phyloP scores from a whole-genome alignment of 2,797 vertebrate genomes.

The Oreochromis mossambicus region DNA sequence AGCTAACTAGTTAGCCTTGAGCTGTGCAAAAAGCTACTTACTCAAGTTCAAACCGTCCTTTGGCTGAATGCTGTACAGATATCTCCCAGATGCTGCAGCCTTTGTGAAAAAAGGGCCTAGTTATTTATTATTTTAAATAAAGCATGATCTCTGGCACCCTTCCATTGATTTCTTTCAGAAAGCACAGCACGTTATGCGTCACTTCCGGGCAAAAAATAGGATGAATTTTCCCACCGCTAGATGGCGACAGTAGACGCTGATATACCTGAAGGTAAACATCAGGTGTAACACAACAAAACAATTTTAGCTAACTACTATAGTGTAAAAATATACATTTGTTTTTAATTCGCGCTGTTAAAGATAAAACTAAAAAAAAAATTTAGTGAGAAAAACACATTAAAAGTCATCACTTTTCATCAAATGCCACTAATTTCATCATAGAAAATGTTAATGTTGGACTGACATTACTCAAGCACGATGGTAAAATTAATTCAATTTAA shows the following conservation, averaged over 20 bases:
- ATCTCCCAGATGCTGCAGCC: rapidly evolving
- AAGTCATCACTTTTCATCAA: neutral
- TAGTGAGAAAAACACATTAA: neutral
- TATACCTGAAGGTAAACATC: neutral
- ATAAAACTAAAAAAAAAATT: neutral
- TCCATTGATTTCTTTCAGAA: neutral
- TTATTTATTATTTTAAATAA: neutral
- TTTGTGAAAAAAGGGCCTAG: rapidly evolving
- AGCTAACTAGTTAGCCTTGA: conserved; percentile 1
- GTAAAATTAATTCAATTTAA: neutral
- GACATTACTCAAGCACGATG: neutral
- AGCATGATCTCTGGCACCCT: neutral
- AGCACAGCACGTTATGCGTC: conserved; percentile 7
- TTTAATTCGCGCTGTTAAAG: neutral
- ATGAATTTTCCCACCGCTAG: neutral
- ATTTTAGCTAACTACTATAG: neutral
- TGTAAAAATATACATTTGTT: neutral
- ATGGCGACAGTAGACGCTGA: neutral
- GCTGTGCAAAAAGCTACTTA: neutral
- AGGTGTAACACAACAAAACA: neutral
- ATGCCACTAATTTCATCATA: neutral
- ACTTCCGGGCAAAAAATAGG: conserved; percentile 17
- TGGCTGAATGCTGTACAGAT: neutral
- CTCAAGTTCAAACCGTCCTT: neutral
- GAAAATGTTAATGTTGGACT: neutral